A percentile compares a stretch with the other conserved stretches of the same genome.
Evolutionary conservation across 2,888 invertebrate genomes (phyloP).

Genomic region (Macropis europaea): DNA sequence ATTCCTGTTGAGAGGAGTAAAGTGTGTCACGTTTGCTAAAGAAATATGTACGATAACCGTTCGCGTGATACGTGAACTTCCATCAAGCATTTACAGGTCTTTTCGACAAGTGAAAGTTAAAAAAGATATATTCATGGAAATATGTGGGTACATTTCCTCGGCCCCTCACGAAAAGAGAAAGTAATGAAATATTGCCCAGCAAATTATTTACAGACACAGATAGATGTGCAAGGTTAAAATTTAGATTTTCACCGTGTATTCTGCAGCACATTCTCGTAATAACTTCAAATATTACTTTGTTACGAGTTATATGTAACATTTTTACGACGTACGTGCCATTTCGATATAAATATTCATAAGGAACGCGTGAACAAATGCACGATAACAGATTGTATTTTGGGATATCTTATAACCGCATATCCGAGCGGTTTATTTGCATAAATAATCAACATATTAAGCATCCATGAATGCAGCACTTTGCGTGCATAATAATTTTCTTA

Average conservation of each 20-base stretch:
- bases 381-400: background rate
- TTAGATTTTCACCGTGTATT: background rate
- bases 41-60: constrained; percentile 38
- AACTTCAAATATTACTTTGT: background rate
- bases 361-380: background rate
- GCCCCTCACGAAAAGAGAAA: constrained; percentile 35
- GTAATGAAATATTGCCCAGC: constrained; percentile 37
- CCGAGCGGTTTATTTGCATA: background rate
- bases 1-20: constrained; percentile 28
- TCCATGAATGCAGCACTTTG: background rate
- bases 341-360: constrained; percentile 1
- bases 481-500: constrained; percentile 4
- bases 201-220: constrained; percentile 5
- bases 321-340: too few species aligned
- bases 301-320: background rate
- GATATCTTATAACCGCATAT: background rate
- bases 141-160: constrained; percentile 34
- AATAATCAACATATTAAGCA: background rate
- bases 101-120: constrained; percentile 43
- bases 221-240: constrained; percentile 21
- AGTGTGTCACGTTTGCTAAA: constrained; percentile 38
- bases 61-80: constrained; percentile 44
- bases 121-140: constrained; percentile 45
- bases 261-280: background rate
- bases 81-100: constrained; percentile 41